Evolutionary conservation across 2,888 invertebrate genomes (phyloP).

Genomic region (Phragmatobia fuliginosa): DNA sequence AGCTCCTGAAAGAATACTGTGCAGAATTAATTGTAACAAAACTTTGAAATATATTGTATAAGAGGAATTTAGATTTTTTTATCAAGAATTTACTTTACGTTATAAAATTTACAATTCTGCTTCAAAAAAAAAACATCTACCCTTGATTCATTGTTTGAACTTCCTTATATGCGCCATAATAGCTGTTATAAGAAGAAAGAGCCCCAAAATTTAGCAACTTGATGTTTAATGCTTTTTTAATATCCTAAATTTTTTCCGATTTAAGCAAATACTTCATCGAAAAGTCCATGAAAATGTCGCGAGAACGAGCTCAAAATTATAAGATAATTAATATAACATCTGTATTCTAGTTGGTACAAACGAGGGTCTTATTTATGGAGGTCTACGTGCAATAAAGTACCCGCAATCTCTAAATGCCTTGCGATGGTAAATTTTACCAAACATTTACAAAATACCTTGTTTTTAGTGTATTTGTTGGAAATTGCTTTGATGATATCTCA

Average conservation of each 20-base stretch:
- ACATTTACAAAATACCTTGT: conserved; percentile 27
- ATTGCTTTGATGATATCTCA: neutral
- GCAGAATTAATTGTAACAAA: too few relatives aligned
- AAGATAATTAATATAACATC: conserved; percentile 54
- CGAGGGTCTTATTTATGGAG: conserved; percentile 64
- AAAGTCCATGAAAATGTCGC: conserved; percentile 11
- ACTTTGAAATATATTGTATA: too few relatives aligned
- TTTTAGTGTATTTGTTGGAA: neutral
- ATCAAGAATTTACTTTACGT: too few relatives aligned
- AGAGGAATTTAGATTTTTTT: too few relatives aligned
- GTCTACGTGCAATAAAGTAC: conserved; percentile 54
- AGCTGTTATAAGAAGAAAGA: too few relatives aligned
- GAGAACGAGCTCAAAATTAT: conserved; percentile 30
- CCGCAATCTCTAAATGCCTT: conserved; percentile 60
- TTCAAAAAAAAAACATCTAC: too few relatives aligned
- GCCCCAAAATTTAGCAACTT: too few relatives aligned
- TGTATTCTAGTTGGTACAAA: conserved; percentile 50
- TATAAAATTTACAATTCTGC: too few relatives aligned
- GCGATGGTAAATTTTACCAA: conserved; percentile 57
- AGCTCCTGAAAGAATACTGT: too few relatives aligned
- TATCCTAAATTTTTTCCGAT: neutral
- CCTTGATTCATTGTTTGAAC: too few relatives aligned
- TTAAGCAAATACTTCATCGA: conserved; percentile 12
- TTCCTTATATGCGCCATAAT: too few relatives aligned
- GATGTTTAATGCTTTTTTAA: neutral